Percentiles rank a stretch among this genome's conserved stretches.
phyloP scores from a whole-genome alignment of 1,140 invertebrate genomes.

The Drosophila sp. region DNA sequence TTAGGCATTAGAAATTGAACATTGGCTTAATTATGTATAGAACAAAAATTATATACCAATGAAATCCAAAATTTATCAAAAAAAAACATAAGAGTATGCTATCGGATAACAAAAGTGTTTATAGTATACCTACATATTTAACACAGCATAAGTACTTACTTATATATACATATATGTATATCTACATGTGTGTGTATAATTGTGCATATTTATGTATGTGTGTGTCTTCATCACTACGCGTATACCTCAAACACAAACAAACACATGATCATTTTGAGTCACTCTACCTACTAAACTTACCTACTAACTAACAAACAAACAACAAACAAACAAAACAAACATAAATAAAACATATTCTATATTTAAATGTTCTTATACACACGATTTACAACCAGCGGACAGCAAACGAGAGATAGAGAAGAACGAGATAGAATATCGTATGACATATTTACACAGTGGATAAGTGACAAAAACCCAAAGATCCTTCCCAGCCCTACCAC shows the following conservation, averaged over 20 bases:
- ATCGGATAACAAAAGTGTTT: not conserved
- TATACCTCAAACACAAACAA: slow-evolving; percentile 80
- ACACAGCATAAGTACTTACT: slow-evolving; percentile 4
- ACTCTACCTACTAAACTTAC: slow-evolving; percentile 26
- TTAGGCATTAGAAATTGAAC: slow-evolving; percentile 54
- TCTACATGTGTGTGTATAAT: slow-evolving; percentile 50
- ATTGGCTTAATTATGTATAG: slow-evolving; percentile 27
- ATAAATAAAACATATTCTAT: slow-evolving; percentile 57
- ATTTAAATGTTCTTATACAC: slow-evolving; percentile 79
- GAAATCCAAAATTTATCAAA: not conserved
- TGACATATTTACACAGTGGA: slow-evolving; percentile 57
- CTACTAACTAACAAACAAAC: not conserved
- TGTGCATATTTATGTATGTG: slow-evolving; percentile 79
- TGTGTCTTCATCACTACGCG: slow-evolving; percentile 83
- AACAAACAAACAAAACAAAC: not conserved
- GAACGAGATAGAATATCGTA: slow-evolving; percentile 6
- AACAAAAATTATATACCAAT: slow-evolving; percentile 10
- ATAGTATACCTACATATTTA: not conserved
- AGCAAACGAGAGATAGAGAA: slow-evolving; percentile 35
- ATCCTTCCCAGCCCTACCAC: not conserved
- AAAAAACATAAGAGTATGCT: not conserved
- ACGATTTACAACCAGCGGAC: slow-evolving; percentile 47
- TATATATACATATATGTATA: slow-evolving; percentile 39
- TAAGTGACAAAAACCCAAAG: not conserved
- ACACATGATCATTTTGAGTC: slow-evolving; percentile 79